phyloP scores from a whole-genome alignment of 2,888 invertebrate genomes.

The Idaea dimidiata region DNA sequence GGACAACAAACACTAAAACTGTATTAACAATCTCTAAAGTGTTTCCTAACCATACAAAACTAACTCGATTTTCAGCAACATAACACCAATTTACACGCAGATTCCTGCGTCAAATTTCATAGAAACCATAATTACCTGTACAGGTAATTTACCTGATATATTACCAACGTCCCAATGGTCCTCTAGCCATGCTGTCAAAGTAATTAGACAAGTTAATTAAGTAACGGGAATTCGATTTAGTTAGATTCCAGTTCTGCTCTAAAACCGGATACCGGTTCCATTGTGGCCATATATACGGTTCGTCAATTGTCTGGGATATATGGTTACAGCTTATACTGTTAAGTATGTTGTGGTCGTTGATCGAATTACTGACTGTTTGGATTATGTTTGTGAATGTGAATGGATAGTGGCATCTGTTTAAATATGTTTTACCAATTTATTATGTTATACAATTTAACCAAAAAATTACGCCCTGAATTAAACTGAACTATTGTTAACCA shows the following conservation, averaged over 20 bases:
- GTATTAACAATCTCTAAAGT: not conserved
- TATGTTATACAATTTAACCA: too few relatives aligned
- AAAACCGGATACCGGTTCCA: not conserved
- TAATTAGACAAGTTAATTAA: slow-evolving; percentile 57
- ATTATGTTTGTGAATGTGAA: too few relatives aligned
- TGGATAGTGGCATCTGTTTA: too few relatives aligned
- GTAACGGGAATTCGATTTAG: slow-evolving; percentile 25
- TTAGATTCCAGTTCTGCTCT: slow-evolving; percentile 13
- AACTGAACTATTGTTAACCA: too few relatives aligned
- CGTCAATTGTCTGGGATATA: too few relatives aligned
- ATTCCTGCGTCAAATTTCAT: not conserved
- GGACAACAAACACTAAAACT: not conserved
- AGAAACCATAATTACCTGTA: slow-evolving; percentile 15
- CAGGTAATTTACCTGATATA: slow-evolving; percentile 16
- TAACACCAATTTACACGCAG: not conserved
- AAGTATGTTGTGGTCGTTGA: too few relatives aligned
- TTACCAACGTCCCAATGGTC: slow-evolving; percentile 31
- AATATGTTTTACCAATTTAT: too few relatives aligned
- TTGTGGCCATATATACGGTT: not conserved
- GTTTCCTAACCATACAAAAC: not conserved
- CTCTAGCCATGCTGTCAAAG: slow-evolving; percentile 41
- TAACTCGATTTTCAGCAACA: not conserved
- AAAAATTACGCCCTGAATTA: too few relatives aligned
- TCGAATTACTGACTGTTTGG: too few relatives aligned
- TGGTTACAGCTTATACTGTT: too few relatives aligned